Evolutionary conservation across 2,113 vertebrate genomes (phyloP).

Genomic region (Gulo gulo): DNA sequence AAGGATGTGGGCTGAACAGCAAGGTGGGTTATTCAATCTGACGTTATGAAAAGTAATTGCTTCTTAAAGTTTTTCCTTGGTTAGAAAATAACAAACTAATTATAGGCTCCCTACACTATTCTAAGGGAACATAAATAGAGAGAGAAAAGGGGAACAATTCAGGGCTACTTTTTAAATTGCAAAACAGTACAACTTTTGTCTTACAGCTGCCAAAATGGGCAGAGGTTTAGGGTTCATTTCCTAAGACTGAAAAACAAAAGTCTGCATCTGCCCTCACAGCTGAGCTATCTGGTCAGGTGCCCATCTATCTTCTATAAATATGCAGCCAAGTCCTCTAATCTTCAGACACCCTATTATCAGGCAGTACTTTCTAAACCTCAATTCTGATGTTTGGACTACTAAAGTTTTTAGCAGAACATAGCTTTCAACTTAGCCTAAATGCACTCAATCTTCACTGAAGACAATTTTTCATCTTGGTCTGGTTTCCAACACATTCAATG

Average conservation of each 20-base stretch:
- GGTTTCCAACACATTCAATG: not conserved
- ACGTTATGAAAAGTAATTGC: constrained; percentile 69
- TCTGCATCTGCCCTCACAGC: not conserved
- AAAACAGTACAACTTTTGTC: not conserved
- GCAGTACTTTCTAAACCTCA: not conserved
- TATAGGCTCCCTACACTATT: constrained; percentile 58
- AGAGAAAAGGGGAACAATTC: not conserved
- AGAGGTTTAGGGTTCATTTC: not conserved
- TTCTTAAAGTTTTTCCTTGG: constrained; percentile 70
- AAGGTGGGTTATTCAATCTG: constrained; percentile 72
- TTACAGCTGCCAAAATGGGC: not conserved
- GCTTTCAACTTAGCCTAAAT: not conserved
- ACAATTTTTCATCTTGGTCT: not conserved
- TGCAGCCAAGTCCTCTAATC: not conserved
- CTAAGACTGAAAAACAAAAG: not conserved
- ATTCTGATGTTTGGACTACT: not conserved
- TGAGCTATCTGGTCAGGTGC: not conserved
- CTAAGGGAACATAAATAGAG: constrained; percentile 39
- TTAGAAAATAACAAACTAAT: constrained; percentile 70
- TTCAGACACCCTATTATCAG: not conserved
- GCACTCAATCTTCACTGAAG: not conserved
- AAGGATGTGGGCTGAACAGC: constrained; percentile 66
- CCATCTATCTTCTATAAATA: not conserved
- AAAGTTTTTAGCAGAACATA: not conserved
- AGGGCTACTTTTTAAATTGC: not conserved